These are phyloP conservation scores for Pseudoips prasinana DNA, from an alignment of 2,888 invertebrate species.

Conservation along the genomic window DNA sequence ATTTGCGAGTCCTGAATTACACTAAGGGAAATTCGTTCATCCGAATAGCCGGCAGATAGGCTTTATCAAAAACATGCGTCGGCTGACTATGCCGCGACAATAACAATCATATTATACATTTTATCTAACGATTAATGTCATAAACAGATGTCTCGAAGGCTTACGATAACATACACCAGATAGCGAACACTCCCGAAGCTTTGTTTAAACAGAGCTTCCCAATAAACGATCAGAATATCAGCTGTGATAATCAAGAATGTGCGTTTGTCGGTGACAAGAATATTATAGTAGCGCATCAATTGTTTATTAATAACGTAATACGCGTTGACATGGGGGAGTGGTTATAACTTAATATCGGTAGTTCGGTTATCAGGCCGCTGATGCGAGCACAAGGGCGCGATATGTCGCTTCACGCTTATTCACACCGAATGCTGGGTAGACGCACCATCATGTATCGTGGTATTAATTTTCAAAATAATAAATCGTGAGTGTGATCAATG, in stretches of 20 bases:
- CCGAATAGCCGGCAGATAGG: conserved; percentile 62
- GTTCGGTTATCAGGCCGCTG: conserved; percentile 69
- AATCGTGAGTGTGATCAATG: conserved; percentile 69
- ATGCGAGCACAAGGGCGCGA: conserved; percentile 69
- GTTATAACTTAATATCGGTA: conserved; percentile 73
- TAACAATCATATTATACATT: conserved; percentile 43
- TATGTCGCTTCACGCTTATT: conserved; percentile 59
- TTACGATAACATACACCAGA: conserved; percentile 7
- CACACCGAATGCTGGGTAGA: conserved; percentile 42
- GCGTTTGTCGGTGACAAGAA: conserved; percentile 27
- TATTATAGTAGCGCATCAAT: conserved; percentile 46
- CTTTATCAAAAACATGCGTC: conserved; percentile 50
- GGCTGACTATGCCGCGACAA: conserved; percentile 42
- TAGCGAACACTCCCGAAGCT: conserved; percentile 10
- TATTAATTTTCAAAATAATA: conserved; percentile 67
- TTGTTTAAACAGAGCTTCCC: conserved; percentile 4
- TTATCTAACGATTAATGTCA: conserved; percentile 39
- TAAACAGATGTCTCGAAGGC: conserved; percentile 18
- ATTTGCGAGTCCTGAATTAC: conserved; percentile 37
- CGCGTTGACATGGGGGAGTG: conserved; percentile 66
- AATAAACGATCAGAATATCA: not conserved
- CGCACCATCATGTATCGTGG: conserved; percentile 57
- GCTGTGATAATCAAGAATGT: conserved; percentile 6
- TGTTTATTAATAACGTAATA: conserved; percentile 62
- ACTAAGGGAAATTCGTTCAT: conserved; percentile 52